These are phyloP conservation scores for Scolopax bukidnonensis DNA, from an alignment of 2,797 vertebrate genomes.

Conservation along the genomic window DNA sequence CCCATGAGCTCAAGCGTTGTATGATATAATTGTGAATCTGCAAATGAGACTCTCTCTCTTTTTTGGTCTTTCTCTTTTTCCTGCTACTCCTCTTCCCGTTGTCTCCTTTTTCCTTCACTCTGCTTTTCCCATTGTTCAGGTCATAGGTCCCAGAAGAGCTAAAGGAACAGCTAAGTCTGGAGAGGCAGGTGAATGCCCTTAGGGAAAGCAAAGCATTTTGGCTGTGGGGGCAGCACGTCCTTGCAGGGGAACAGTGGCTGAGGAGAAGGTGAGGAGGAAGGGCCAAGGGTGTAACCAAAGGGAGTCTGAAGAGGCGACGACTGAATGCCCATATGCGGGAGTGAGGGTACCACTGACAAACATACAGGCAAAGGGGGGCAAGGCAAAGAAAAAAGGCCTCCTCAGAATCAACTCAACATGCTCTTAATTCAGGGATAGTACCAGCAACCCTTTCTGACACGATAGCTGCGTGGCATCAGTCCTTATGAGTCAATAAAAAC, in stretches of 20 bases:
- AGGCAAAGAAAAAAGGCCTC: neutral
- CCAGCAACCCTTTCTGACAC: neutral
- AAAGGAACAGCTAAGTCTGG: neutral
- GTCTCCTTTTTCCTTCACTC: constrained; percentile 29
- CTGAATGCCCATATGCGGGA: neutral
- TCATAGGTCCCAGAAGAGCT: constrained; percentile 41
- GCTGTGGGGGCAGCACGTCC: neutral
- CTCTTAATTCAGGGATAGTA: constrained; percentile 47
- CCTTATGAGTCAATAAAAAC: neutral
- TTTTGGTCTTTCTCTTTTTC: constrained; percentile 48
- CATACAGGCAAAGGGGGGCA: neutral
- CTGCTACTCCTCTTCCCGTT: neutral
- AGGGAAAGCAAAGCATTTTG: neutral
- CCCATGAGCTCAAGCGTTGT: constrained; percentile 55
- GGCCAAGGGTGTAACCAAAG: neutral
- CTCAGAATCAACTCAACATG: neutral
- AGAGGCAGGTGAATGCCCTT: neutral
- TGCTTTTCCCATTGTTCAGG: constrained; percentile 1
- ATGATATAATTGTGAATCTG: constrained; percentile 66
- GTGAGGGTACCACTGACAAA: neutral
- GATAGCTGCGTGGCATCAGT: neutral
- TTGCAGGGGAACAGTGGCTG: neutral
- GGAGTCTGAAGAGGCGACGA: neutral
- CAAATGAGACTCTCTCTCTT: constrained; percentile 40
- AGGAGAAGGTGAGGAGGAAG: neutral